phyloP scores from a whole-genome alignment of 2,113 vertebrate genomes.

The Cairina moschata region DNA sequence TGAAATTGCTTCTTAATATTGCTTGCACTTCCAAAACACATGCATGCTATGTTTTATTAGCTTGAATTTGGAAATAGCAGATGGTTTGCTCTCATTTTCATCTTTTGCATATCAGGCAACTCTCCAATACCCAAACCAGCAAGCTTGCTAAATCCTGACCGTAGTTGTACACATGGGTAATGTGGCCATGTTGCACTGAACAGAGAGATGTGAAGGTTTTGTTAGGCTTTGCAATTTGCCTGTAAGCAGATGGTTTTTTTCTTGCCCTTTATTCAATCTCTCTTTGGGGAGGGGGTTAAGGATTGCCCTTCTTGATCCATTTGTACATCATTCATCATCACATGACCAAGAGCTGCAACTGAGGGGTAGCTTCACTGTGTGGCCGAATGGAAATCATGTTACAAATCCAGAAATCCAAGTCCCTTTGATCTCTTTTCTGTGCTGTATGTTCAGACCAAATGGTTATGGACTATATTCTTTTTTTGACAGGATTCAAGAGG shows the following conservation, averaged over 20 bases:
- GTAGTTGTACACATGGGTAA: not conserved
- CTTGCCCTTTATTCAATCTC: not conserved
- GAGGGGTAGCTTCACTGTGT: not conserved
- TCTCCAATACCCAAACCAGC: not conserved
- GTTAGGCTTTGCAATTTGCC: not conserved
- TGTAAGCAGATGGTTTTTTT: not conserved
- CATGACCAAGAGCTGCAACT: not conserved
- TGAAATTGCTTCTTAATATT: not conserved
- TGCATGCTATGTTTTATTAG: not conserved
- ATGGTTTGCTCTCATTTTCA: not conserved
- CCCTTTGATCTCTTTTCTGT: not conserved
- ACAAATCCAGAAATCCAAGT: not conserved
- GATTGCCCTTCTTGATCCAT: not conserved
- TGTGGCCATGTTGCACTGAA: accelerated
- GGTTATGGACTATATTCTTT: not conserved
- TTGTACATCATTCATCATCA: not conserved
- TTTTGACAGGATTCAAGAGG: not conserved
- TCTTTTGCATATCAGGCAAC: not conserved
- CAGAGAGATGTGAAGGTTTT: not conserved
- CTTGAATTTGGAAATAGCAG: not conserved
- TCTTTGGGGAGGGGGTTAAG: not conserved
- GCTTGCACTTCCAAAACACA: not conserved
- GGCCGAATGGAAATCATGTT: not conserved
- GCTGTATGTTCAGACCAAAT: not conserved
- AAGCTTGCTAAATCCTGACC: not conserved